A percentile compares a stretch with the other conserved stretches of the same genome.
These are phyloP conservation scores for Blera fallax DNA, from an alignment of 2,888 invertebrate species.

Conservation along the genomic window DNA sequence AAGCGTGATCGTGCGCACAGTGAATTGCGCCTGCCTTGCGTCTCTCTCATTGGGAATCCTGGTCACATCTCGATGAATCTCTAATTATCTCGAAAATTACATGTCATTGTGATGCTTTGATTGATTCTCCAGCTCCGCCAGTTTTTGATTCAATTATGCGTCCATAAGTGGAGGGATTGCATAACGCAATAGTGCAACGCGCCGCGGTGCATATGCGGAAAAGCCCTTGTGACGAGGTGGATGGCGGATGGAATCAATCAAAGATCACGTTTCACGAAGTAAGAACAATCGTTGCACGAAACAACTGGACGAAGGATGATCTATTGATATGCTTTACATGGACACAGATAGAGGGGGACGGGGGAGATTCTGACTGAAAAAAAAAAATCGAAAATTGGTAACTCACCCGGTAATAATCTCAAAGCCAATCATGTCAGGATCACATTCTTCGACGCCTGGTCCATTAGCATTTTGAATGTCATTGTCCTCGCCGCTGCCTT, in stretches of 20 bases:
- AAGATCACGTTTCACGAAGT: slow-evolving; percentile 53
- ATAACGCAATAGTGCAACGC: slow-evolving; percentile 40
- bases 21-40: too few relatives aligned
- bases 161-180: slow-evolving; percentile 52
- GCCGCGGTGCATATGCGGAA: neutral
- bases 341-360: neutral
- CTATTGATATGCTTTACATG: neutral
- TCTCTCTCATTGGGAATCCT: slow-evolving; percentile 31
- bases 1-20: slow-evolving; percentile 14
- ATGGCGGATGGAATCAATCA: slow-evolving; percentile 63
- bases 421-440: slow-evolving; percentile 94
- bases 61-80: slow-evolving; percentile 63
- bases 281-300: slow-evolving; percentile 43
- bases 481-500: slow-evolving; percentile 74
- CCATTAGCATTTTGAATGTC: slow-evolving; percentile 74
- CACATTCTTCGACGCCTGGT: slow-evolving; percentile 87
- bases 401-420: slow-evolving; percentile 93
- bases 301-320: slow-evolving; percentile 8
- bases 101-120: slow-evolving; percentile 69
- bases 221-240: slow-evolving; percentile 26
- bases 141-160: slow-evolving; percentile 53
- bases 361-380: neutral
- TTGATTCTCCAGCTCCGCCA: slow-evolving; percentile 46
- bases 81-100: slow-evolving; percentile 71
- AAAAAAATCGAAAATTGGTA: slow-evolving; percentile 63